These are phyloP conservation scores for Geotrypetes seraphini DNA, from an alignment of 2,797 vertebrate genomes.

Conservation along the genomic window DNA sequence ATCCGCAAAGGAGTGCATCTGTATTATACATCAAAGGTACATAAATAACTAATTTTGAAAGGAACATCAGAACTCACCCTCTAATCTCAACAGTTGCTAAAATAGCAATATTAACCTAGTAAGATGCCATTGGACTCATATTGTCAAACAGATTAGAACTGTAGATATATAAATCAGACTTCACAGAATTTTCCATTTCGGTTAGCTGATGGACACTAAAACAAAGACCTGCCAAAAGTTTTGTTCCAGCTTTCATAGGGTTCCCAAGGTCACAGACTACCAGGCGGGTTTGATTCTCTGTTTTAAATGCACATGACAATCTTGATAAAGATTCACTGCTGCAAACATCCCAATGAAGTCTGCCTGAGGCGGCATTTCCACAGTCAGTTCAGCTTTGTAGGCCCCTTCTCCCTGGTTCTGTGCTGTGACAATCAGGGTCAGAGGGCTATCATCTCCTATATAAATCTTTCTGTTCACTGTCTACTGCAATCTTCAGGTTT, in stretches of 20 bases:
- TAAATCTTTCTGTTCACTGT: conserved; percentile 83
- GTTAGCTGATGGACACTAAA: conserved; percentile 91
- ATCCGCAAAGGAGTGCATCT: no score
- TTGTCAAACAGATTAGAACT: conserved; percentile 86
- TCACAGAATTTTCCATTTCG: conserved; percentile 81
- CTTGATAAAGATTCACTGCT: conserved; percentile 72
- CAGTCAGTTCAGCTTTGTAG: conserved; percentile 86
- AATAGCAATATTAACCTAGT: conserved; percentile 72
- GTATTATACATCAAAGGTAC: no score
- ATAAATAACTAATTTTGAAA: neutral
- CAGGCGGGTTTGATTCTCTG: conserved; percentile 83
- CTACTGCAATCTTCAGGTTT: conserved; percentile 70
- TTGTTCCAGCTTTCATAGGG: conserved; percentile 89
- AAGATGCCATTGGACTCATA: conserved; percentile 64
- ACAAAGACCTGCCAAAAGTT: conserved; percentile 73
- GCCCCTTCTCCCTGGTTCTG: conserved; percentile 88
- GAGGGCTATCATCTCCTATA: conserved; percentile 83
- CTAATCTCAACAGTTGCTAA: conserved; percentile 81
- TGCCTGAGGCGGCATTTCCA: conserved; percentile 74
- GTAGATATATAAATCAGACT: conserved; percentile 79
- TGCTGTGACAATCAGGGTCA: conserved; percentile 75
- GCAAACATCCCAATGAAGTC: conserved; percentile 82
- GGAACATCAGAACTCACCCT: conserved; percentile 58
- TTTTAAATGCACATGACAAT: conserved; percentile 87
- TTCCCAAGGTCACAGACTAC: conserved; percentile 94